Conservation (phyloP, 2,113 vertebrate genomes). For the Gavia stellata region DNA sequence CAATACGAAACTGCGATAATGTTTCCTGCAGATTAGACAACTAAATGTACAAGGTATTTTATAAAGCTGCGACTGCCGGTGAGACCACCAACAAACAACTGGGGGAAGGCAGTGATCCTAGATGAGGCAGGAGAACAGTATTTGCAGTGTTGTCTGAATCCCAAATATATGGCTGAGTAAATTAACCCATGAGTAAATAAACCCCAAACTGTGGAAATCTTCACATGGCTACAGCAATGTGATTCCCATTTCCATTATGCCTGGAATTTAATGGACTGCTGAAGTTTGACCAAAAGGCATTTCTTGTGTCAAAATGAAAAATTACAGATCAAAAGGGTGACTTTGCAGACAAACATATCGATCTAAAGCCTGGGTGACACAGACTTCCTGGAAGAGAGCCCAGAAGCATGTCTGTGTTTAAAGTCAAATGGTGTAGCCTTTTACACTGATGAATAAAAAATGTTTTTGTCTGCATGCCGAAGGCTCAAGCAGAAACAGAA, state of each 20-base stretch:
- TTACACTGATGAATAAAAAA: constrained; percentile 62
- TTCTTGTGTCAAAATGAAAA: constrained; percentile 64
- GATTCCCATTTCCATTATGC: constrained; percentile 46
- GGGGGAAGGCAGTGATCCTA: not conserved
- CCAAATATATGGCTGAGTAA: not conserved
- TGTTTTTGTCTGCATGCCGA: constrained; percentile 46
- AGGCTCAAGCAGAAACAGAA: constrained; percentile 26
- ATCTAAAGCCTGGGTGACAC: constrained; percentile 58
- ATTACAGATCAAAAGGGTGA: constrained; percentile 63
- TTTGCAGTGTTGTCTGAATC: not conserved
- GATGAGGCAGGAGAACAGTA: not conserved
- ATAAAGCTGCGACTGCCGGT: not conserved
- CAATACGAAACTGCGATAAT: rapidly evolving
- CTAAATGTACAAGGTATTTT: not conserved
- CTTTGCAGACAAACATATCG: constrained; percentile 65
- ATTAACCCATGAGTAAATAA: constrained; percentile 43
- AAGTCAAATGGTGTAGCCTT: constrained; percentile 57
- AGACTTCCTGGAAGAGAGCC: constrained; percentile 63
- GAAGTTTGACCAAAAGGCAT: constrained; percentile 62
- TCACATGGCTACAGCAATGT: constrained; percentile 8
- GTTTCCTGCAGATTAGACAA: not conserved
- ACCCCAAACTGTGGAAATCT: constrained; percentile 5
- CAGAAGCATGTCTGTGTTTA: constrained; percentile 64
- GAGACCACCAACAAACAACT: not conserved
- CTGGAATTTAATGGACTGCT: constrained; percentile 47